Evolutionary conservation across 1,140 invertebrate species (phyloP), one percentile per base, ranked within the genome.

Genomic region (Drosophila ironensis): DNA sequence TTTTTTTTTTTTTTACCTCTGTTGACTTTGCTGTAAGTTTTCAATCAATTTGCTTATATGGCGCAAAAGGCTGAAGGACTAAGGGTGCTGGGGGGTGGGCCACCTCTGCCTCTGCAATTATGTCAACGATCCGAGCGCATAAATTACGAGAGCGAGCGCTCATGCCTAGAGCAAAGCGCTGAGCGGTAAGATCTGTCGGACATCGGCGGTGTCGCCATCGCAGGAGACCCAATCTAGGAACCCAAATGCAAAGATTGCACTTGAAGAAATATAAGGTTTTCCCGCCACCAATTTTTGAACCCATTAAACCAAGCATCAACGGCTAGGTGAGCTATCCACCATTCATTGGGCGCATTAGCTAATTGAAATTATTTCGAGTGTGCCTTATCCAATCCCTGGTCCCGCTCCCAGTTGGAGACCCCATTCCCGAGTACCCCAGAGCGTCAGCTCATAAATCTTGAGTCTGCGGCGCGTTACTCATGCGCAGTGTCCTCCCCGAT

Each of bases 381-480:
- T 30, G n/a, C 1, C 12, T 37, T 8, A 12, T 11, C 27, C 11
- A 3, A 5, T 12, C 37, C 4, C 4, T 11, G 25, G 17, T 47
- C 33, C 38, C 37, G 6, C 16, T n/a, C 9, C 27, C 46, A 38
- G n/a, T 12, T 7, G 16, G 16, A 20, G 20, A 14, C 19, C n/a
- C 27, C 37, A 48, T 24, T 41, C 53, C 22, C 41, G 11, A 19
- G 11, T 9, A 16, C 33, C 25, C 38, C 30, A 19, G 24, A 25
- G 11, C 27, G 11, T 38, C 42, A 17, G 46, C 22, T 48, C 74
- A 84, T 84, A 84, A 84, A 84, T 84, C 80, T 86, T 71, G 54
- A 35, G 40, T 33, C 48, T 30, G 59, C 51, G 80, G 73, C 80
- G 77, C 78, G 78, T 86, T 84, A 86, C 78, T 84, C 80, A 84